Conservation (phyloP, 2,797 vertebrate genomes). For the Xyrichtys novacula region DNA sequence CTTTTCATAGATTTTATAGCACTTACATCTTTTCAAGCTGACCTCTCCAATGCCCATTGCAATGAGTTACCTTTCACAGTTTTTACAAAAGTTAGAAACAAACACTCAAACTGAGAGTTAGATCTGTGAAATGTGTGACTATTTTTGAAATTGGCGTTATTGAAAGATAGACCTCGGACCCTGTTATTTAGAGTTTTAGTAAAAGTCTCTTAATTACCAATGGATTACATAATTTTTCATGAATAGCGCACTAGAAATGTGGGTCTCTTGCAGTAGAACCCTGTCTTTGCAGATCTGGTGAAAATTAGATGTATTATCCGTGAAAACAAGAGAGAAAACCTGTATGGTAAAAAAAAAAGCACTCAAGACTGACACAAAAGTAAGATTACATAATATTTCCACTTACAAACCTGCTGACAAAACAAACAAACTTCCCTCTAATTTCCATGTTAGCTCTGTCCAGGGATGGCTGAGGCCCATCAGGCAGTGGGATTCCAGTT, state of each 20-base stretch:
- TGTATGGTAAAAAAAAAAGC: neutral
- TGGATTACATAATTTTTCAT: neutral
- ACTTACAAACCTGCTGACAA: neutral
- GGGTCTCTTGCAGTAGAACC: neutral
- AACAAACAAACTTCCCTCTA: neutral
- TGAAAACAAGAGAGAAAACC: neutral
- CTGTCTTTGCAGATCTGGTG: neutral
- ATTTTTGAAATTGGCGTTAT: neutral
- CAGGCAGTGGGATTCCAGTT: constrained; percentile 98
- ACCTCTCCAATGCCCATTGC: neutral
- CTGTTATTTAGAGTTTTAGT: neutral
- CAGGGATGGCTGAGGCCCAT: constrained; percentile 95
- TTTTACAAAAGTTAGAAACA: too few relatives aligned
- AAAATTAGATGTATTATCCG: neutral
- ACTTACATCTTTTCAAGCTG: neutral
- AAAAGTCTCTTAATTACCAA: neutral
- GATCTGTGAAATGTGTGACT: neutral
- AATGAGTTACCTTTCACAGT: neutral
- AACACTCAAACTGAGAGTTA: too few relatives aligned
- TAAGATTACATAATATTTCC: neutral
- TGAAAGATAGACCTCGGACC: neutral
- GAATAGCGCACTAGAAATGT: neutral
- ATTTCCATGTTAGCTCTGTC: constrained; percentile 3
- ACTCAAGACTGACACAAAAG: neutral
- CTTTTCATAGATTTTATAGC: neutral